Conservation (phyloP, 2,113 vertebrate genomes). For the Eptatretus burgeri region DNA sequence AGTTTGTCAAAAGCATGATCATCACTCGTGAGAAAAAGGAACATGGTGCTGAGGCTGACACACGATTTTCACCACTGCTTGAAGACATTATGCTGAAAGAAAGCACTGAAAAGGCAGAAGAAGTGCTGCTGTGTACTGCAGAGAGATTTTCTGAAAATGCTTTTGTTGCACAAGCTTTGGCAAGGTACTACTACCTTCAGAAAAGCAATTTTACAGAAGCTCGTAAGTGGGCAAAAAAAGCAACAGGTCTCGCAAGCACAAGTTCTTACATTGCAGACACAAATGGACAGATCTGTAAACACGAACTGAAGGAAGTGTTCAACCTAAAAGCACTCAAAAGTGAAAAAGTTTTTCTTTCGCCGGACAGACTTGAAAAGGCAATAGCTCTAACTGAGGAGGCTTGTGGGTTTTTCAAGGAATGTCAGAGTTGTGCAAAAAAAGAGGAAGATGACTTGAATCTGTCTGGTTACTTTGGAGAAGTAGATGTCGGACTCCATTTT, state of each 20-base stretch:
- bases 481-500: slow-evolving; percentile 27
- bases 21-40: slow-evolving; percentile 23
- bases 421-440: slow-evolving; percentile 18
- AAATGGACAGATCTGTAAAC: slow-evolving; percentile 34
- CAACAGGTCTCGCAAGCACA: slow-evolving; percentile 17
- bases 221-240: slow-evolving; percentile 21
- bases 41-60: slow-evolving; percentile 25
- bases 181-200: slow-evolving; percentile 25
- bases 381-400: slow-evolving; percentile 21
- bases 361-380: slow-evolving; percentile 15
- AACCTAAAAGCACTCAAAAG: slow-evolving; percentile 14
- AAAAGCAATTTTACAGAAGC: slow-evolving; percentile 26
- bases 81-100: slow-evolving; percentile 21
- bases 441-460: slow-evolving; percentile 21
- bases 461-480: slow-evolving; percentile 22
- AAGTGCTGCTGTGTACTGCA: slow-evolving; percentile 21
- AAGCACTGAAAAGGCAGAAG: slow-evolving; percentile 20
- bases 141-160: slow-evolving; percentile 21
- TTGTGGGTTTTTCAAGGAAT: slow-evolving; percentile 27
- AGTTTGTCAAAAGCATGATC: slow-evolving; percentile 28
- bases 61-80: slow-evolving; percentile 30
- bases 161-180: slow-evolving; percentile 35
- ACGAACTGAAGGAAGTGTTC: slow-evolving; percentile 21
- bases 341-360: slow-evolving; percentile 12
- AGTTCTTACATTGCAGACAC: slow-evolving; percentile 40